These are phyloP conservation scores for Meloe dianella DNA, from an alignment of 2,888 invertebrate genomes.

Conservation along the genomic window DNA sequence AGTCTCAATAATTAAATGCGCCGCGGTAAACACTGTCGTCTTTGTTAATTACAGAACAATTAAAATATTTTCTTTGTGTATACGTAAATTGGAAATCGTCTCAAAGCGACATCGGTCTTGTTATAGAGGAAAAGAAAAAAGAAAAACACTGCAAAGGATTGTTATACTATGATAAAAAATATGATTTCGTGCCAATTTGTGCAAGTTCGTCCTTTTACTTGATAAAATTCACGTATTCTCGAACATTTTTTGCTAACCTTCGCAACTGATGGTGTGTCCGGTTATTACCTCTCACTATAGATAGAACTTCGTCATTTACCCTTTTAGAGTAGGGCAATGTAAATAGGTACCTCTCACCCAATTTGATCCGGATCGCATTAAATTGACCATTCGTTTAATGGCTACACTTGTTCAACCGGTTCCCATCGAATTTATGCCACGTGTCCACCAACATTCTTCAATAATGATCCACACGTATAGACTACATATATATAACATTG, in stretches of 20 bases:
- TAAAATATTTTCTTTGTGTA: neutral
- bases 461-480: neutral
- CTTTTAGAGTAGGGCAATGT: constrained; percentile 35
- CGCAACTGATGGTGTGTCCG: neutral
- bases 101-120: neutral
- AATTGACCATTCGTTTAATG: constrained; percentile 44
- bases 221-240: too few species aligned
- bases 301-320: constrained; percentile 32
- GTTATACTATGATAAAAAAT: neutral
- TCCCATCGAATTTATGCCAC: constrained; percentile 42
- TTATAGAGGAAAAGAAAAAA: neutral
- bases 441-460: constrained; percentile 1
- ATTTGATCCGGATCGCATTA: constrained; percentile 51
- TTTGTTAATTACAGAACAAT: neutral
- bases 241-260: constrained; percentile 16
- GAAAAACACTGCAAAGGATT: neutral
- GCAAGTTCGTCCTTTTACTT: constrained; percentile 4
- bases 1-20: constrained; percentile 9
- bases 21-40: neutral
- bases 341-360: constrained; percentile 45
- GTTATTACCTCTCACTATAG: neutral
- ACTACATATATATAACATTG: neutral
- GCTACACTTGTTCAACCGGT: neutral
- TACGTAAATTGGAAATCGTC: too few species aligned
- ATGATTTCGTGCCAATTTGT: constrained; percentile 14